Evolutionary conservation across 2,888 invertebrate species (phyloP), one percentile per base, ranked within the genome.

Genomic region (Cylloceria caligata): DNA sequence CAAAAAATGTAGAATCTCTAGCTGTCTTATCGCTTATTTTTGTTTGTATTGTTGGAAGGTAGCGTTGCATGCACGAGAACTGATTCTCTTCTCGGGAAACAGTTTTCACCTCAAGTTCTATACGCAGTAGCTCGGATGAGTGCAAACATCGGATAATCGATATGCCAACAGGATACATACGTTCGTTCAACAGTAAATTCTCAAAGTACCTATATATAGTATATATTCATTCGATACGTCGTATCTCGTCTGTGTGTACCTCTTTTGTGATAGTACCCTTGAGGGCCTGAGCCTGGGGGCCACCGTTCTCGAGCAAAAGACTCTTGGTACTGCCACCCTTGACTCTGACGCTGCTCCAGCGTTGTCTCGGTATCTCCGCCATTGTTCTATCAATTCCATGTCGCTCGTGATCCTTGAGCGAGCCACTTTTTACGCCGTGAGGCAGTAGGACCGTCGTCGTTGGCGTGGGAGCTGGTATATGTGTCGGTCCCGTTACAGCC

Each of bases 241-340:
- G 24, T 5, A n/a, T 57, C 0, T 57, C 11, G 30, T 13, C 21
- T 36, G 45, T 64, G 47, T 36, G 84, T 92, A 92, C 92, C 92
- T 92, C 91, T 88, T 91, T 91, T 57, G 85, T 88, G 65, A 90
- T 87, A 76, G 89, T 86, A 79, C 87, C 89, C 86, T 91, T 92
- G 68, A 91, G 80, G 47, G 87, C 82, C 47, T 87, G 85, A 39
- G 89, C 81, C 76, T 92, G 91, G 13, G 91, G 91, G 34, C 92
- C 92, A 13, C 92, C 92, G 81, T 92, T 92, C 81, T 92, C 92
- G 74, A 92, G 84, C 36, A 92, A 86, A 55, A 92, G 88, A 73
- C 92, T 92, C 88, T 92, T 92, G 68, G 92, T 92, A 77, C 92
- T 92, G 60, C 90, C 91, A 73, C 90, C 92, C 82, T 92, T 92